Conservation (phyloP, 2,797 vertebrate genomes). For the Eulemur mongoz region DNA sequence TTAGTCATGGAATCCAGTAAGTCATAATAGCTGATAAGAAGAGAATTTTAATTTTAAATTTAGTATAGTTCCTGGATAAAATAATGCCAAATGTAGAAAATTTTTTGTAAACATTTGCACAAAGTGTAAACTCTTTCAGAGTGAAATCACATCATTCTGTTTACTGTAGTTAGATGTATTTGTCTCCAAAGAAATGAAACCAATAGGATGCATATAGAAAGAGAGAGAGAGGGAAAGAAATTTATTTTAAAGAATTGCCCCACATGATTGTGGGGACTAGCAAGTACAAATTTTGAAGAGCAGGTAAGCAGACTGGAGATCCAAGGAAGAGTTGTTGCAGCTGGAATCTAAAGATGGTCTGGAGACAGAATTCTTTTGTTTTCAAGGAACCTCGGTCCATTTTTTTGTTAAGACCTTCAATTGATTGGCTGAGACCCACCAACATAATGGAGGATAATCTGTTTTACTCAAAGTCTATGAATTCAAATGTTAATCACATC, state of each 20-base stretch:
- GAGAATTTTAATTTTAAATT: neutral
- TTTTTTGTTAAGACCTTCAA: neutral
- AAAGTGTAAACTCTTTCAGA: neutral
- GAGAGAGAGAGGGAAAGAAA: neutral
- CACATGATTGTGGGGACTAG: neutral
- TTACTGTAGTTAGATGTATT: neutral
- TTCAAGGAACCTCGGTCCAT: neutral
- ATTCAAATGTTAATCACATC: neutral
- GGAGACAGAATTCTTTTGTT: neutral
- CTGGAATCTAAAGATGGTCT: neutral
- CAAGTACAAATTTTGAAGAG: neutral
- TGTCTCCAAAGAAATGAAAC: neutral
- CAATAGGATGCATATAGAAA: neutral
- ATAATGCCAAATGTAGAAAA: neutral
- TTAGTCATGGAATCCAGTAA: neutral
- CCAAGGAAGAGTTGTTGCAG: neutral
- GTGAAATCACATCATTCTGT: neutral
- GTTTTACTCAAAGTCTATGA: neutral
- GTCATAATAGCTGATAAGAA: neutral
- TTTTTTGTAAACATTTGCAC: neutral
- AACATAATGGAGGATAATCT: neutral
- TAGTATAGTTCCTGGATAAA: neutral
- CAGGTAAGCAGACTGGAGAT: neutral
- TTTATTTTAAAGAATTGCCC: neutral
- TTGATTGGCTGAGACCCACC: neutral